A percentile compares a stretch with the other conserved stretches of the same genome.
Evolutionary conservation across 1,140 invertebrate genomes (phyloP).

Genomic region (Diabrotica undecimpunctata): DNA sequence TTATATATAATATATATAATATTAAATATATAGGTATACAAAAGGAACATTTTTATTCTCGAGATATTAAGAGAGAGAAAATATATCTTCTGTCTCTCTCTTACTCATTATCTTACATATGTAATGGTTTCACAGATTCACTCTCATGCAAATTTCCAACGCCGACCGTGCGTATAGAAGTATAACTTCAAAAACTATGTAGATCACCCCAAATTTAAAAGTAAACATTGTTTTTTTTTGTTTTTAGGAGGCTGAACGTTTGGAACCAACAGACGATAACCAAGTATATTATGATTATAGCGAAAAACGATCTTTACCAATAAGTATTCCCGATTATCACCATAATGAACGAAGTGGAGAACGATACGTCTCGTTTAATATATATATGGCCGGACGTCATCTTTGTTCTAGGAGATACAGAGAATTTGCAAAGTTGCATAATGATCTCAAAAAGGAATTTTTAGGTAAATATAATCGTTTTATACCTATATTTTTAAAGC

Average conservation of each 20-base stretch:
- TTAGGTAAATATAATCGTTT: constrained; percentile 53
- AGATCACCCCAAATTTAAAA: no score
- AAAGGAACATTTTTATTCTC: no score
- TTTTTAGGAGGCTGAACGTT: constrained; percentile 70
- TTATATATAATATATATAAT: no score
- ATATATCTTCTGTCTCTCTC: no score
- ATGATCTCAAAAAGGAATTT: constrained; percentile 92
- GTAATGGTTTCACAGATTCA: no score
- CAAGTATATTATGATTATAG: constrained; percentile 94
- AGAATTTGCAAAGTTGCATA: constrained; percentile 90
- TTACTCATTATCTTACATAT: no score
- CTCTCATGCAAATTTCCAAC: no score
- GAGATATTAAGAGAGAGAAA: no score
- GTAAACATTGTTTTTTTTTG: background rate
- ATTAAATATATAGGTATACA: no score
- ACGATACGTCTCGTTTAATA: constrained; percentile 95
- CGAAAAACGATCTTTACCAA: constrained; percentile 95
- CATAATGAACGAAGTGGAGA: constrained; percentile 78
- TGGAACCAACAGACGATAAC: constrained; percentile 85
- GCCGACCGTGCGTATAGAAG: no score
- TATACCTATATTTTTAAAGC: no score
- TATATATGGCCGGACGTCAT: constrained; percentile 98
- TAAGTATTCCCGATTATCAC: constrained; percentile 95
- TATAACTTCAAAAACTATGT: no score
- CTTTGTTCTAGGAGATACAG: constrained; percentile 93